Conservation (phyloP, 2,113 vertebrate genomes). For the Argyrosomus japonicus region DNA sequence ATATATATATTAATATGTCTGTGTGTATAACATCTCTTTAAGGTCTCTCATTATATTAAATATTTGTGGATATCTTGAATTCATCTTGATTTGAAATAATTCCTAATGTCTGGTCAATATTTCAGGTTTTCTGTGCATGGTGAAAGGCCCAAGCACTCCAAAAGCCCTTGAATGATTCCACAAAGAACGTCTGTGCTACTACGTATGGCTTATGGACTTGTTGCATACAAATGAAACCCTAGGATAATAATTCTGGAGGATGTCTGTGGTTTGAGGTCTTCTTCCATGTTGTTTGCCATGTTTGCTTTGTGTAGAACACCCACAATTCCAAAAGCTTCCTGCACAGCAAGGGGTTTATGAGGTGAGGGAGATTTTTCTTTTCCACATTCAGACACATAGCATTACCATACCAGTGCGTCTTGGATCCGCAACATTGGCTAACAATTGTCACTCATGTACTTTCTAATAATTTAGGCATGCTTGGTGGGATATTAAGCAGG, state of each 20-base stretch:
- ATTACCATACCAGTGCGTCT: slow-evolving; percentile 54
- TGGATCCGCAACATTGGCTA: slow-evolving; percentile 68
- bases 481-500: slow-evolving; percentile 75
- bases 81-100: slow-evolving; percentile 27
- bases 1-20: neutral
- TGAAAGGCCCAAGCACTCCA: neutral
- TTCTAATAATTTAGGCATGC: slow-evolving; percentile 79
- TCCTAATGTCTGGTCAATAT: neutral
- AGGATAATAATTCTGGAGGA: slow-evolving; percentile 37
- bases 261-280: slow-evolving; percentile 52
- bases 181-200: neutral
- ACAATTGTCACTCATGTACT: slow-evolving; percentile 71
- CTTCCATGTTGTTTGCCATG: slow-evolving; percentile 41
- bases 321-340: slow-evolving; percentile 64
- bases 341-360: slow-evolving; percentile 58
- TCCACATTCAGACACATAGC: slow-evolving; percentile 50
- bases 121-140: neutral
- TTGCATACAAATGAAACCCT: slow-evolving; percentile 66
- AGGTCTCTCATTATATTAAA: neutral
- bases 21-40: neutral
- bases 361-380: slow-evolving; percentile 47
- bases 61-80: neutral
- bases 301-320: slow-evolving; percentile 74
- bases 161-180: slow-evolving; percentile 25
- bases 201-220: slow-evolving; percentile 69